These are phyloP conservation scores for Eulacestoma nigropectus DNA, from an alignment of 2,113 vertebrate species.

Conservation along the genomic window DNA sequence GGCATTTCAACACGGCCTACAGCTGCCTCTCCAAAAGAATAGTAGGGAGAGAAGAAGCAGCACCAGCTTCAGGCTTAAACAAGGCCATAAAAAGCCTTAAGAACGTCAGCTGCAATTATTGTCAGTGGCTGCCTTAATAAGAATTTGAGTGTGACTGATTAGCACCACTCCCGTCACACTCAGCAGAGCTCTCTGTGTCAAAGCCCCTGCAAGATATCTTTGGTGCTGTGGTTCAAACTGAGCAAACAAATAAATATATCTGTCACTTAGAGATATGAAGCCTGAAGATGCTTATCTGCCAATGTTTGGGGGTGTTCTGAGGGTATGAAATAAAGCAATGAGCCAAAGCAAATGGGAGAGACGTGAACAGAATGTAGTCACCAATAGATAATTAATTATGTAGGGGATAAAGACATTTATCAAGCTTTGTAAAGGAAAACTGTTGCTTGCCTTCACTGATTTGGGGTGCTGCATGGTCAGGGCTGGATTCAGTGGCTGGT, in stretches of 20 bases:
- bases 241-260: background rate
- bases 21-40: background rate
- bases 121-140: background rate
- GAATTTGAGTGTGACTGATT: background rate
- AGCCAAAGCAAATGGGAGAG: background rate
- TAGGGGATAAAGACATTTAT: background rate
- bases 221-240: background rate
- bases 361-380: background rate
- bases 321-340: background rate
- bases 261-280: background rate
- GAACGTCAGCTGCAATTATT: background rate
- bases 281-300: background rate
- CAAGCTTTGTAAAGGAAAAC: background rate
- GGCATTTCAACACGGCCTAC: background rate
- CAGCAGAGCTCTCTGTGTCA: background rate
- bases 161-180: background rate
- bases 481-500: background rate
- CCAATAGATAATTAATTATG: background rate
- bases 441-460: background rate
- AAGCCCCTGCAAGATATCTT: background rate
- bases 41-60: background rate
- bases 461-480: background rate
- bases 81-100: background rate
- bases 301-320: background rate
- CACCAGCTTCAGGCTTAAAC: background rate